phyloP scores from a whole-genome alignment of 2,888 invertebrate genomes.

The Dynastes tityus region DNA sequence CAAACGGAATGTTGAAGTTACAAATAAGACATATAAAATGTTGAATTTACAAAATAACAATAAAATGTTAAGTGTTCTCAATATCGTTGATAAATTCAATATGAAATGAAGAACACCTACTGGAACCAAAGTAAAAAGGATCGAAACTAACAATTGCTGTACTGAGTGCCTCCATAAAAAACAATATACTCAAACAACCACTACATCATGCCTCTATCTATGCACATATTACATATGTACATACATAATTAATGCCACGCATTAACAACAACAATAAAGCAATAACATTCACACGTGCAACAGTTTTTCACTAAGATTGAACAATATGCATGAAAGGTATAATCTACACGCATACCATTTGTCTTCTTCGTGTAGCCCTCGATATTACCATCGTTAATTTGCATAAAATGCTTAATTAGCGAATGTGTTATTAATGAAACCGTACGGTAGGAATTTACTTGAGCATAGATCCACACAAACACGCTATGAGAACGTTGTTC shows the following conservation, averaged over 20 bases:
- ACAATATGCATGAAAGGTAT: neutral
- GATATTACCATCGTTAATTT: conserved; percentile 3
- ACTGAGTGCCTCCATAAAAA: too few relatives aligned
- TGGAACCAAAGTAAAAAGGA: too few relatives aligned
- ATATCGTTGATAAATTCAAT: too few relatives aligned
- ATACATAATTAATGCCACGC: neutral
- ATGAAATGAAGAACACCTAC: too few relatives aligned
- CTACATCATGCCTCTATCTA: too few relatives aligned
- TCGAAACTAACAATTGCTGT: too few relatives aligned
- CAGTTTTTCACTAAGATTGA: conserved; percentile 16
- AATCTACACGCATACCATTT: conserved; percentile 3
- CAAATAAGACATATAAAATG: too few relatives aligned
- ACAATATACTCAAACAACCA: too few relatives aligned
- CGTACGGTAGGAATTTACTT: conserved; percentile 9
- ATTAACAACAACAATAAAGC: neutral
- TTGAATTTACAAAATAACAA: too few relatives aligned
- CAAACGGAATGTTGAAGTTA: too few relatives aligned
- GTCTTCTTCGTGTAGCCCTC: conserved; percentile 14
- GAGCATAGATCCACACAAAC: neutral
- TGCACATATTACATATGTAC: too few relatives aligned
- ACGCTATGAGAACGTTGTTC: conserved; percentile 31
- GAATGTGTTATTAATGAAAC: conserved; percentile 15
- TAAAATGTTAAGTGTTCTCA: too few relatives aligned
- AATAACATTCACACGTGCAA: neutral
- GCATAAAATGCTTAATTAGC: conserved; percentile 36